These are phyloP conservation scores for Semaprochilodus insignis DNA, from an alignment of 2,797 vertebrate genomes.

Conservation along the genomic window DNA sequence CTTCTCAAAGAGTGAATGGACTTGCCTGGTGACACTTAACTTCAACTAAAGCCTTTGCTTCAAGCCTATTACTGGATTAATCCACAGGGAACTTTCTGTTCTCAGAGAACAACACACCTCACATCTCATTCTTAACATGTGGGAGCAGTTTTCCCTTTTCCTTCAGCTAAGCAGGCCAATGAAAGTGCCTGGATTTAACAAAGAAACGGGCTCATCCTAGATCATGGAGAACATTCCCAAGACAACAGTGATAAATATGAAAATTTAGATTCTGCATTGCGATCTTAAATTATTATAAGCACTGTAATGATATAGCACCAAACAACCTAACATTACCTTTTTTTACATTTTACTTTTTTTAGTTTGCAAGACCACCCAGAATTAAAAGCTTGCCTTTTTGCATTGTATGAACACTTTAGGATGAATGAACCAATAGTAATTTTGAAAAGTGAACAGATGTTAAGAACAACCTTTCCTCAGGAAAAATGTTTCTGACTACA, in stretches of 20 bases:
- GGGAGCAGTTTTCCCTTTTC: constrained; percentile 21
- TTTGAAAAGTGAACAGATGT: no score
- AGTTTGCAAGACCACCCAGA: no score
- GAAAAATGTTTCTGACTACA: no score
- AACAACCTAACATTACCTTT: no score
- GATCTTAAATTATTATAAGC: no score
- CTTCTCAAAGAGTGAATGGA: constrained; percentile 47
- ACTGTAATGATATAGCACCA: no score
- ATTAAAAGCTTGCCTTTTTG: no score
- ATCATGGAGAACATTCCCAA: not conserved
- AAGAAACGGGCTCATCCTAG: constrained; percentile 19
- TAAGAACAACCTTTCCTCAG: no score
- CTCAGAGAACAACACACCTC: constrained; percentile 48
- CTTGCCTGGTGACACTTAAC: constrained; percentile 60
- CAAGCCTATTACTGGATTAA: constrained; percentile 66
- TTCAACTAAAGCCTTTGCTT: constrained; percentile 59
- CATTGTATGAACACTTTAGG: no score
- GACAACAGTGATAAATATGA: not conserved
- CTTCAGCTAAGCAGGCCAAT: constrained; percentile 16
- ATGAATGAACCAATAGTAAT: no score
- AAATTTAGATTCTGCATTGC: no score
- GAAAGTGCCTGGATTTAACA: constrained; percentile 38
- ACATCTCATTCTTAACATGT: constrained; percentile 31
- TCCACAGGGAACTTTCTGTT: constrained; percentile 57
- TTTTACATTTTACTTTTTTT: no score